These are phyloP conservation scores for Glossophaga mutica DNA, from an alignment of 2,797 vertebrate genomes.

Conservation along the genomic window DNA sequence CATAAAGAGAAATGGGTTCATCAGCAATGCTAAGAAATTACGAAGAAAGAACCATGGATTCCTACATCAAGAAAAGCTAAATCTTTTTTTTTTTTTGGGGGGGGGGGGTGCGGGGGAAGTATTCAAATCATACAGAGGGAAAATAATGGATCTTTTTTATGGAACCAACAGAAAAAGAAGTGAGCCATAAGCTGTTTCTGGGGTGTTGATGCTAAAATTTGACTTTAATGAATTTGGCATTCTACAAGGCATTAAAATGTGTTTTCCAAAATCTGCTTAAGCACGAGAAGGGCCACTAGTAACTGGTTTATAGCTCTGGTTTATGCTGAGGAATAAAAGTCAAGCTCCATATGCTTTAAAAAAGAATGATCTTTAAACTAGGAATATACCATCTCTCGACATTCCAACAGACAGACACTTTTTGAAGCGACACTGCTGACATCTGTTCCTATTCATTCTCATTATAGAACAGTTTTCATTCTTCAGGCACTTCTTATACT, in stretches of 20 bases:
- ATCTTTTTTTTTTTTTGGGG: neutral
- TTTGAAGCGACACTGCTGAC: conserved; percentile 98
- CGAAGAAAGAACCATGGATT: neutral
- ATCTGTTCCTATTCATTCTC: conserved; percentile 98
- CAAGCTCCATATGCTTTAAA: neutral
- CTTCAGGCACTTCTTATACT: conserved; percentile 99
- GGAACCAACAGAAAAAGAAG: neutral
- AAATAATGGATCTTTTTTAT: neutral
- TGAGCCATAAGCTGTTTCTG: conserved; percentile 9
- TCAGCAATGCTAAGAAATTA: neutral
- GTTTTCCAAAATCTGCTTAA: neutral
- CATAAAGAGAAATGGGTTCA: neutral
- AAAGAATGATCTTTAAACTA: conserved; percentile 2
- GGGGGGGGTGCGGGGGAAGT: neutral
- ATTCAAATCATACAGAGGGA: neutral
- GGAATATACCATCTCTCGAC: conserved; percentile 95
- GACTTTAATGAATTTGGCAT: neutral
- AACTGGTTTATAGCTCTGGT: neutral
- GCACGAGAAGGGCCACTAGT: neutral
- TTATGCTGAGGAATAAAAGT: conserved; percentile 5
- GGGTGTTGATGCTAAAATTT: neutral
- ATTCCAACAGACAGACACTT: conserved; percentile 98
- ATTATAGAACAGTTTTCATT: conserved; percentile 97
- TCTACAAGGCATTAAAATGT: neutral
- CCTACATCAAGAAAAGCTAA: neutral